A percentile compares a stretch with the other conserved stretches of the same genome.
Evolutionary conservation across 2,797 vertebrate species (phyloP).

Genomic region (Hapalemur alaotrensis): DNA sequence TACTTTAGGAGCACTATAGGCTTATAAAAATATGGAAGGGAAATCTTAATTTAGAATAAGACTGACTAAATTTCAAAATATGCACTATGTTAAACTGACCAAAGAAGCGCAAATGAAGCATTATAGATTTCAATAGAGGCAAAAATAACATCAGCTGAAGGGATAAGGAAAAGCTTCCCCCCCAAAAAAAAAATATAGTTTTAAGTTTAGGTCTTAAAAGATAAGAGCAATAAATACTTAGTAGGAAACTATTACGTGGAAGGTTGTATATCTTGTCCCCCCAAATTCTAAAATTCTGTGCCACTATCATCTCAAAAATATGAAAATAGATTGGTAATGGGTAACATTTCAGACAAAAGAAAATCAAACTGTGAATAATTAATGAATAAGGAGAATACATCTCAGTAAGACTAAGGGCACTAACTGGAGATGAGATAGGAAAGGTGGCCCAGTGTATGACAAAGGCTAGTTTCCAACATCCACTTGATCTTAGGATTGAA

Average conservation of each 20-base stretch:
- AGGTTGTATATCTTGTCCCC: background rate
- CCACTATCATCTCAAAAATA: background rate
- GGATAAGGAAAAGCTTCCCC: background rate
- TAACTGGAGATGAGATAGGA: background rate
- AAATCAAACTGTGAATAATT: background rate
- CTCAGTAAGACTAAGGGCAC: background rate
- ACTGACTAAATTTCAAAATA: background rate
- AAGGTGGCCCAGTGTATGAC: background rate
- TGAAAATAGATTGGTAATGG: background rate
- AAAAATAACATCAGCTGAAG: background rate
- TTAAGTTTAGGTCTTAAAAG: background rate
- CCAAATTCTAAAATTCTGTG: background rate
- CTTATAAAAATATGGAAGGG: background rate
- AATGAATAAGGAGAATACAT: background rate
- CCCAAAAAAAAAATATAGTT: background rate
- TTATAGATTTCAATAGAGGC: background rate
- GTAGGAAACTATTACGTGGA: background rate
- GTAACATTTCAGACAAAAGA: background rate
- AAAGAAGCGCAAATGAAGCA: background rate
- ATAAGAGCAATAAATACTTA: background rate
- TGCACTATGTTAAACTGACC: background rate
- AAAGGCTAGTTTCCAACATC: background rate
- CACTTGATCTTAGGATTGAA: background rate
- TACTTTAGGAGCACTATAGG: background rate
- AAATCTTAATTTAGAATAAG: background rate